A percentile compares a stretch with the other conserved stretches of the same genome.
Evolutionary conservation across 2,888 invertebrate genomes (phyloP).

Genomic region (Synergus gifuensis): DNA sequence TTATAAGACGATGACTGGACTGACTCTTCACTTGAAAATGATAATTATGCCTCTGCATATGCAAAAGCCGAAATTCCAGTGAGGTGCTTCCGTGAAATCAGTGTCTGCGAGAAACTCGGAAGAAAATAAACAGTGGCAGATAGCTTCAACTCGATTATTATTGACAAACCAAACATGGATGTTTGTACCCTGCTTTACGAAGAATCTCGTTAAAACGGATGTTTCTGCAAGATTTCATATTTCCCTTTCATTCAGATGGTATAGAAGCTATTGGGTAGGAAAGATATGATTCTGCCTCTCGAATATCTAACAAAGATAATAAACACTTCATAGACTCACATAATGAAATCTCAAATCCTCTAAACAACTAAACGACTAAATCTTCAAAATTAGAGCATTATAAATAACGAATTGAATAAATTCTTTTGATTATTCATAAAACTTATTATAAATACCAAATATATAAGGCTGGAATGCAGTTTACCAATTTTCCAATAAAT

Average conservation of each 20-base stretch:
- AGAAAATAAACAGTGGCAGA: conserved; percentile 60
- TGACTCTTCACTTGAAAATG: conserved; percentile 17
- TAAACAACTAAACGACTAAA: not conserved
- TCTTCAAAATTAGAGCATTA: not conserved
- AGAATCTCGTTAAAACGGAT: conserved; percentile 33
- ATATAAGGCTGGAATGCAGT: not conserved
- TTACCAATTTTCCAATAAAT: not conserved
- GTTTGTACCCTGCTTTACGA: not conserved
- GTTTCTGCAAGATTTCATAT: conserved; percentile 20
- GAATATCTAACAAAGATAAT: not conserved
- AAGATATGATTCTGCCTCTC: not conserved
- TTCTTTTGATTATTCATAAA: no score
- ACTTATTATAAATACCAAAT: no score
- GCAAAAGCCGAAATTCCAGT: conserved; percentile 26
- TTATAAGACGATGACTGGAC: not conserved
- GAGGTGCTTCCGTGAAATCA: conserved; percentile 33
- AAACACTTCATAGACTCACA: not conserved
- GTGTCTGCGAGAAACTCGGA: conserved; percentile 45
- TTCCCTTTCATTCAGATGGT: not conserved
- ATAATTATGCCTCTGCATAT: conserved; percentile 20
- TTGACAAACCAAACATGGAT: conserved; percentile 58
- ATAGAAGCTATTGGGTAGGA: not conserved
- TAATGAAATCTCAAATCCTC: not conserved
- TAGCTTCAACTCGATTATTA: conserved; percentile 57
- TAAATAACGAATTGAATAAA: no score